Evolutionary conservation across 2,797 vertebrate genomes (phyloP), one percentile per base, ranked within the genome.

Genomic region (Tenualosa thibaudeaui): DNA sequence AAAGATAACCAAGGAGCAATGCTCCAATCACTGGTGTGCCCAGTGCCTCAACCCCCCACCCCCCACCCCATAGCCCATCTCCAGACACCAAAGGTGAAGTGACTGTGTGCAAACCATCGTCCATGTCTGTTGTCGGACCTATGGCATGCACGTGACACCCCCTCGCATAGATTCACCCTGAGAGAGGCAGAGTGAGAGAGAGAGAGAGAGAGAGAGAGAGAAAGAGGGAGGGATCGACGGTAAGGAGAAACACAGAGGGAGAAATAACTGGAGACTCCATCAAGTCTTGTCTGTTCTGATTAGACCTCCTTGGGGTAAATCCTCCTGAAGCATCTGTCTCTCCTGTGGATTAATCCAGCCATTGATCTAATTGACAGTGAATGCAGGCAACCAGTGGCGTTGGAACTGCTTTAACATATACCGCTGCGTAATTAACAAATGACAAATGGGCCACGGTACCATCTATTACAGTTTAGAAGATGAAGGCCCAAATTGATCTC

Each of bases 401-500:
- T 31, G 54, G 84, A 85, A 86, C 71, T 56, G 65, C 82, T 85
- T 84, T 60, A 83, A 85, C 62, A 26, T 56, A 82, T 54, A n/a
- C 50, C 82, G 51, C 49, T 46, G 37, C 40, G 65, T 43, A 56
- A 43, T 81, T 84, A 84, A 86, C 82, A 84, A 82, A 56, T 86
- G 13, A 56, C 26, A 83, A 84, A 85, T 88, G 85, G 81, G 50
- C 81, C 12, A 15, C 17, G 82, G 68, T 71, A 65, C 84, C 65
- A 86, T 86, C 86, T 83, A 83, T 82, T 86, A 51, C 85, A 84
- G 60, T 58, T 87, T 85, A 85, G 85, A 87, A 83, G 65, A 84
- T 75, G 24, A 12, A 2, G 60, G 68, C 37, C 31, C 19, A 54
- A 87, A 90, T 89, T 84, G 86, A 92, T 87, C 87, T 84, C 82